These are phyloP conservation scores for Mesaphorura yosii DNA, from an alignment of 1,140 invertebrate species.

Conservation along the genomic window DNA sequence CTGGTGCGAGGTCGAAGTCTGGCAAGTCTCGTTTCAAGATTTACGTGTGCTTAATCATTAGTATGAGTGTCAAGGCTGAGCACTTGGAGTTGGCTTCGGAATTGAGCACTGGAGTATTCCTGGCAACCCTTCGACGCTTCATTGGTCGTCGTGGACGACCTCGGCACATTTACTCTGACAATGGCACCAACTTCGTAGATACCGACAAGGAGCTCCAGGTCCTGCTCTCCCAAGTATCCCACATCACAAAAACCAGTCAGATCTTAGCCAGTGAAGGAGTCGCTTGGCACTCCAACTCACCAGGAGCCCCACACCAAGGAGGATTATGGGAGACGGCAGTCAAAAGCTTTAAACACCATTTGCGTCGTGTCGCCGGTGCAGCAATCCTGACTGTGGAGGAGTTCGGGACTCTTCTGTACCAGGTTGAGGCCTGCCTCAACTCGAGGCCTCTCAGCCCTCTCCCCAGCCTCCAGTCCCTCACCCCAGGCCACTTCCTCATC, in stretches of 20 bases:
- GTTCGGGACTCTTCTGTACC: conserved; percentile 29
- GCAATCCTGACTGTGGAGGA: conserved; percentile 30
- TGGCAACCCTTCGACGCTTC: conserved; percentile 34
- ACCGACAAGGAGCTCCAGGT: not conserved
- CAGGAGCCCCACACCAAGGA: conserved; percentile 32
- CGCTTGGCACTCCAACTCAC: conserved; percentile 33
- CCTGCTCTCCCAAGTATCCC: not conserved
- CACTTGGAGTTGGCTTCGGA: conserved; percentile 35
- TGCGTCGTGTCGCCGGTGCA: conserved; percentile 25
- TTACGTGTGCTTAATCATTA: conserved; percentile 35
- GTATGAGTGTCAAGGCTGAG: conserved; percentile 33
- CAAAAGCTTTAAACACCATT: conserved; percentile 32
- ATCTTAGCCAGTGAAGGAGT: conserved; percentile 14
- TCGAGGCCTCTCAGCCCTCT: conserved; percentile 29
- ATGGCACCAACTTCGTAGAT: conserved; percentile 1
- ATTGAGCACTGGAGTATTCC: conserved; percentile 32
- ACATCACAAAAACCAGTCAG: not conserved
- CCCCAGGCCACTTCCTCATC: conserved; percentile 27
- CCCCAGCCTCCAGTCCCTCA: conserved; percentile 31
- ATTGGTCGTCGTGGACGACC: conserved; percentile 15
- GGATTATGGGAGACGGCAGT: conserved; percentile 34
- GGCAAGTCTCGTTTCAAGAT: too few species aligned
- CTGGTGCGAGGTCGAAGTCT: too few species aligned
- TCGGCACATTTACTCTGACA: not conserved
- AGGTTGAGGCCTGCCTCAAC: conserved; percentile 33